Base-by-base conservation (phyloP, 2,888 invertebrate genomes). In the Parnassius glacialis region DNA sequence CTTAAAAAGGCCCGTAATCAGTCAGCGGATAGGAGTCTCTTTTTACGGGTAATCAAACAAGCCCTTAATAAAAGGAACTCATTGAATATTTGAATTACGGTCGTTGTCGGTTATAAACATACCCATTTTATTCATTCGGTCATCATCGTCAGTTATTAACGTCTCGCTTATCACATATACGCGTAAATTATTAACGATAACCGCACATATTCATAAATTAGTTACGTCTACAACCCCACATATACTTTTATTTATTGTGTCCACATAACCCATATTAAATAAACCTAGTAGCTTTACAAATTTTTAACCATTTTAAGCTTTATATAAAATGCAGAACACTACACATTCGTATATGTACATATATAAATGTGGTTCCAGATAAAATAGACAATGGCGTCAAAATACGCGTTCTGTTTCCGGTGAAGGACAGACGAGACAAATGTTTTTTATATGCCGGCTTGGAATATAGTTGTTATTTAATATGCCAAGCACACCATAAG, bases 1-100 rank as follows among this genome's bases (percentile, higher is more conserved):
- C 83, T 80, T 81, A 80, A 81, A 87, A 84, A 79, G 81, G 74
- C 72, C 79, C 76, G 80, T 85, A 85, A 87, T 87, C 81, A 81
- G 75, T 82, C 81, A 82, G 78, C 73, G 77, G 80, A 81, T 77
- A 78, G 81, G 77, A 76, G 75, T 70, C 76, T 77, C 73, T 78
- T 81, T 80, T 79, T 78, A 75, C 76, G 75, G 74, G 75, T 78
- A 81, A 81, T 84, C 81, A 80, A 82, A 83, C 76, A 77, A 76
- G 75, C 77, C 67, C 64, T 68, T 70, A 73, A 76, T 77, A 74
- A 76, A 80, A 75, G 1, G 74, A 76, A 74, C 72, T 70, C 42
- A 52, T 57, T 57, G 48, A 57, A 57, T 57, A 52, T 61, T 42
- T 51, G 56, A 61, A 44, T 61, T 52, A 61, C 45, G 45, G 45